Base-by-base conservation (phyloP, 2,113 vertebrate species). In the Lampris megalopsis region DNA sequence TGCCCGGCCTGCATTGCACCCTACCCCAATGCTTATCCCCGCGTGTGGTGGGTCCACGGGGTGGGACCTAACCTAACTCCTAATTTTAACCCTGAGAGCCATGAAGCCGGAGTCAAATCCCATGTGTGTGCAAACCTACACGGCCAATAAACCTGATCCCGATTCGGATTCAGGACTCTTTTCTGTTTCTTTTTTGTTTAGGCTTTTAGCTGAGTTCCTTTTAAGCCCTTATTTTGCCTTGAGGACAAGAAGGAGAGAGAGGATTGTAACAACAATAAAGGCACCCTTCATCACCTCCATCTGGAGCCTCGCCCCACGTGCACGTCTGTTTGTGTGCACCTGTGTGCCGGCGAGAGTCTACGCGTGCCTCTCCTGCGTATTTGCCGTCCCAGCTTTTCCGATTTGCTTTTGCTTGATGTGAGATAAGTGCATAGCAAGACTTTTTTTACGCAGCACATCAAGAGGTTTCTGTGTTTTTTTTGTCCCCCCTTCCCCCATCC, bases 341-440 rank as follows among this genome's bases (percentile, higher is more conserved):
- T 56, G 54, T 9, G 6, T 68, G n/a, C 35, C 10, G 40, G 9
- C 56, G 24, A 65, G 54, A 13, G 1, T 37, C 4, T 36, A 9
- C 9, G 24, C 37, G 56, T 58, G 53, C 41, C 36, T 40, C 4
- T 40, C 63, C 59, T 50, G 40, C 71, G 53, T 79, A 67, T 71
- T 74, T 38, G 0, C 58, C 68, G 86, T 85, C 76, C 63, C 73
- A 82, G 73, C 69, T 47, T 42, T 38, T 13, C 54, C 24, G 24
- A 88, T 87, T 90, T 91, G 77, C 86, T 90, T 88, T 87, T 64
- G 75, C 78, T 91, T 88, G 81, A 89, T 80, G 80, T 86, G 65
- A 81, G 77, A 83, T 84, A 79, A 88, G 81, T 86, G 86, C 47
- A 38, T 58, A 59, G 68, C 56, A 68, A 63, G 69, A 57, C 24